Evolutionary conservation across 2,797 vertebrate species (phyloP), one percentile per base, ranked within the genome.

Genomic region (Clarias fuscus): DNA sequence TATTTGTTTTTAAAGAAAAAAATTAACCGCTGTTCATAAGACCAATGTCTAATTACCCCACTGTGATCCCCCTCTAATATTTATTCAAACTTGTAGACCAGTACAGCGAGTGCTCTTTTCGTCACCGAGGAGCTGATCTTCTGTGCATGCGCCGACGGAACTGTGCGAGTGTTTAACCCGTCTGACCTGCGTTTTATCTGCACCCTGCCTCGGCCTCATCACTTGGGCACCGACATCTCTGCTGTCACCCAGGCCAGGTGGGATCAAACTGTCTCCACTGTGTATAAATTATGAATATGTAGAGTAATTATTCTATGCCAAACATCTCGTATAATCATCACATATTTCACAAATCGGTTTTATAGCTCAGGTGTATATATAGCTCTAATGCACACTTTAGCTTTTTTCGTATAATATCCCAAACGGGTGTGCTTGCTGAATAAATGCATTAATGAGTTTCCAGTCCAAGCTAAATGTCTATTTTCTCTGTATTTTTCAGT

Each of bases 131-230:
- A 98, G 37, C 92, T 96, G 91, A 96, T 99, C 92, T 99, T 99
- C 95, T 99, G 98, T n/a, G 98, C 97, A 84, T 97, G 98, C 0
- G 96, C 97, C 0, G 96, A 97, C 0, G 98, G 98, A n/a, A 97
- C 94, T 0, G 96, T 99, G 75, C 94, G 97, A 59, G 95, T 96
- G 89, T 99, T 99, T 92, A 96, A 95, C 82, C 93, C 97, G 1
- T 91, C 91, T 7, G 97, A 99, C 92, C 95, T 99, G 86, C 95
- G 94, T 89, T 98, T 97, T 70, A 93, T 98, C 88, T 95, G 95
- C 89, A 98, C 97, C 0, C 93, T 99, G 90, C 98, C 97, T 0
- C 94, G 94, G 37, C 98, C 98, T 0, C 98, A 99, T 88, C 93
- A 94, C 65, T 94, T 98, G 71, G 96, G 96, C 75, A 94, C 94